Evolutionary conservation across 37 sponge, comb jelly and placozoan genomes (phyloP).

Genomic region (Lycopodina hypogea): DNA sequence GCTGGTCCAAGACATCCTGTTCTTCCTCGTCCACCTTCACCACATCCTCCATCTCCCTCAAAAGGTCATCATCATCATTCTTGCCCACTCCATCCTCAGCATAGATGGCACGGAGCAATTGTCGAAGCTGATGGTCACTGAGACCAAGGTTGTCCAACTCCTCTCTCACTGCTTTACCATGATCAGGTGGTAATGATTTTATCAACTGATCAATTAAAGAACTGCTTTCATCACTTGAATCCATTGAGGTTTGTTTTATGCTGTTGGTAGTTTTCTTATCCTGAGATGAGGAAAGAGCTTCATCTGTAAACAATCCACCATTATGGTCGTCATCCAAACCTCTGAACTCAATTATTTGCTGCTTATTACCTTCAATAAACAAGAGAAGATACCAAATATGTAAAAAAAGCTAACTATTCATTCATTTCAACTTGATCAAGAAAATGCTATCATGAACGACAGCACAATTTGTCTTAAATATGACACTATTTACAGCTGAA

Average conservation of each 20-base stretch:
- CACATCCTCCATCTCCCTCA: not conserved
- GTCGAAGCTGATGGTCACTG: not conserved
- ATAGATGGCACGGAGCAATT: not conserved
- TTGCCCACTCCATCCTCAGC: not conserved
- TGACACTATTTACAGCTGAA: too few species aligned
- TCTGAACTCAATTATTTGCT: not conserved
- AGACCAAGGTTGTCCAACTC: not conserved
- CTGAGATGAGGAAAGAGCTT: not conserved
- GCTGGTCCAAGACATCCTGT: conserved; percentile 3
- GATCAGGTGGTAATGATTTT: not conserved
- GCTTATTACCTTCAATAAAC: too few species aligned
- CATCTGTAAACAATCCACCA: not conserved
- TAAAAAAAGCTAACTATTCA: too few species aligned
- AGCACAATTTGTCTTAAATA: too few species aligned
- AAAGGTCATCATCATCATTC: not conserved
- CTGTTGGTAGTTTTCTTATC: not conserved
- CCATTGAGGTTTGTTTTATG: not conserved
- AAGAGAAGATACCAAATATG: too few species aligned
- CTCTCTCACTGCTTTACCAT: not conserved
- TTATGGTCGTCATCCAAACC: not conserved
- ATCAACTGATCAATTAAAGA: not conserved
- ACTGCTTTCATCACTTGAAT: not conserved
- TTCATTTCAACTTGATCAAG: too few species aligned
- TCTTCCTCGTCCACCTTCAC: conserved; percentile 13
- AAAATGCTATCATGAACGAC: too few species aligned